phyloP scores from a whole-genome alignment of 1,140 invertebrate genomes.

The Planococcus citri region DNA sequence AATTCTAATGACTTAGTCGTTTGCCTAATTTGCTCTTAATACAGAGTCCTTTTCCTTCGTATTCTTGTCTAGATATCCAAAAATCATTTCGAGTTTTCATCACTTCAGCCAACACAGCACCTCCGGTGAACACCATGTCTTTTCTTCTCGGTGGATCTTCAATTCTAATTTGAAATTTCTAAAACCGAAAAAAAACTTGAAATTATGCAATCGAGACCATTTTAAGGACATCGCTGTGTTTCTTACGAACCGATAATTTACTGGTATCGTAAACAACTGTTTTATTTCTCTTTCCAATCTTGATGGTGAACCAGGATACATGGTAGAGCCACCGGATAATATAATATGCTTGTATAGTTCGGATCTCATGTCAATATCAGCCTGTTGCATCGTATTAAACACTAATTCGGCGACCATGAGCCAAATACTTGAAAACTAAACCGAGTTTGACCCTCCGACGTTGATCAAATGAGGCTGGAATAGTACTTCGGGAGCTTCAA shows the following conservation, averaged over 20 bases:
- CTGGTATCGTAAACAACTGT: conserved; percentile 91
- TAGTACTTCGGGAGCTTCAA: conserved; percentile 94
- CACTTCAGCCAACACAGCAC: conserved; percentile 93
- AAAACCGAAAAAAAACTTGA: conserved; percentile 27
- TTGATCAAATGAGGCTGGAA: conserved; percentile 98
- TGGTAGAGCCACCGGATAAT: conserved; percentile 94
- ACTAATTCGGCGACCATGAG: conserved; percentile 78
- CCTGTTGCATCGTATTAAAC: conserved; percentile 90
- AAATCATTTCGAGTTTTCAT: conserved; percentile 94
- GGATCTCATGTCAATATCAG: conserved; percentile 89
- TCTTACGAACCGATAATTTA: conserved; percentile 60
- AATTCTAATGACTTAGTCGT: conserved; percentile 22
- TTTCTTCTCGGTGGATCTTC: conserved; percentile 96
- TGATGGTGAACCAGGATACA: conserved; percentile 98
- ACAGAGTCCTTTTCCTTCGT: conserved; percentile 77
- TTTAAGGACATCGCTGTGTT: not conserved
- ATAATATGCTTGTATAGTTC: conserved; percentile 99
- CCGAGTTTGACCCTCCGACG: conserved; percentile 78
- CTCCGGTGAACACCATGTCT: conserved; percentile 99
- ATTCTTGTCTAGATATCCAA: conserved; percentile 91
- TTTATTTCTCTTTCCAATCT: conserved; percentile 95
- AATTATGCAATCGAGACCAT: not conserved
- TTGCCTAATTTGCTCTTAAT: conserved; percentile 53
- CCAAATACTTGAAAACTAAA: conserved; percentile 26
- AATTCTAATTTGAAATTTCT: conserved; percentile 99